Base-by-base conservation (phyloP, 2,888 invertebrate genomes). In the Diabrotica balteata region DNA sequence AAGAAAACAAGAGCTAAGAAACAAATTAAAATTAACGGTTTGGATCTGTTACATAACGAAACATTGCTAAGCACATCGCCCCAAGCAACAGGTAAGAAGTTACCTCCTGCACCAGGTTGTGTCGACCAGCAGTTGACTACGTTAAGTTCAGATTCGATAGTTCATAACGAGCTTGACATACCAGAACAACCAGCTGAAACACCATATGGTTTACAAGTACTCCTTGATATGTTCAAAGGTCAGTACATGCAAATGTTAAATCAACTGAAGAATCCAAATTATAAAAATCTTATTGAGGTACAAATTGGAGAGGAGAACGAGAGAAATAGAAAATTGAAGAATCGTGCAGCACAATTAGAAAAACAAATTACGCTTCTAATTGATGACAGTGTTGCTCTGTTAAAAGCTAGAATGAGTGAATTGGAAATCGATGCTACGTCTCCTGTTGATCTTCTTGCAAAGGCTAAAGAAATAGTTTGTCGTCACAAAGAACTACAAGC, bases 341-440 rank as follows among this genome's bases (percentile, higher is more conserved):
- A 90, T 66, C 90, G 95, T 67, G 93, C 93, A 53, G 92, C 92
- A n/a, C 95, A 96, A 83, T 85, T 97, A 76, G 96, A 97, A 80
- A 95, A 95, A 82, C 96, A 97, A 86, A 96, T 97, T 72, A 93
- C 92, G 82, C 93, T 94, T 69, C 86, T 98, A 72, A 95, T 96
- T 73, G 93, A 94, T 78, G 97, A 97, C 82, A 96, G 97, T 80
- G 95, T 96, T 11, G 92, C 92, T 44, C 86, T 96, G 74, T 86
- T 97, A 51, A 95, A 96, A 83, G 91, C 93, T 54, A 89, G 97
- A 71, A 94, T 97, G 91, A 92, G 91, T 77, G 97, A 97, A 85
- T 87, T 98, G 75, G 95, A 94, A 70, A 95, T 97, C 71, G 93
- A 93, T 84, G 94, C 94, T 17, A 91, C 89, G 64, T 93, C 93